phyloP scores from a whole-genome alignment of 2,797 vertebrate species.

The Oceanodroma leucorhoa region DNA sequence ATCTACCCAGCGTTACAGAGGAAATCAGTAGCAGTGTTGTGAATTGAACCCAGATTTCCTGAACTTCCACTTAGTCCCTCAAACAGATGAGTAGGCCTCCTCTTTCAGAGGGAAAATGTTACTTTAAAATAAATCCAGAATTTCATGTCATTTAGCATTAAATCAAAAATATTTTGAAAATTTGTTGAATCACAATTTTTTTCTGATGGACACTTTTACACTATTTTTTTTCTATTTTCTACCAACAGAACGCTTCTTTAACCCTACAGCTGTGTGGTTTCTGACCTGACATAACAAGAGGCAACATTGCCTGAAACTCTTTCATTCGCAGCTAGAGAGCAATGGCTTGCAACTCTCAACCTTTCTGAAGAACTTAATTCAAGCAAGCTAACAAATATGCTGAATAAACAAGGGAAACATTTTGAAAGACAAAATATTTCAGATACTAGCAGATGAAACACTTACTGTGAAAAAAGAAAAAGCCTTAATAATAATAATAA shows the following conservation, averaged over 20 bases:
- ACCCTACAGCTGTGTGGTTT: background rate
- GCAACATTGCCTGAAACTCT: background rate
- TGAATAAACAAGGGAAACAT: constrained; percentile 4
- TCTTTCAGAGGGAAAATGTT: background rate
- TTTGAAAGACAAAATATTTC: constrained; percentile 35
- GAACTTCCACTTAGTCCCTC: background rate
- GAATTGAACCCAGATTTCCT: background rate
- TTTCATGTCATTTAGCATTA: background rate
- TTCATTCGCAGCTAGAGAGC: background rate
- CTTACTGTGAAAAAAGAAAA: background rate
- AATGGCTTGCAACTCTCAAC: background rate
- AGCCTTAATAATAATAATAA: background rate
- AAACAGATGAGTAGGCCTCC: background rate
- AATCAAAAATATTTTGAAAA: background rate
- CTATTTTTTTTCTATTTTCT: background rate
- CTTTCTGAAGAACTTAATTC: background rate
- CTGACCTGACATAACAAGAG: background rate
- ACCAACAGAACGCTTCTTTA: background rate
- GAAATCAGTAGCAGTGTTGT: background rate
- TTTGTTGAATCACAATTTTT: background rate
- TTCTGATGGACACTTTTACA: background rate
- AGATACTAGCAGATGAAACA: constrained; percentile 9
- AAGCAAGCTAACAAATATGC: background rate
- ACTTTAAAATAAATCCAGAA: background rate
- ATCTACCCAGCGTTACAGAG: rapidly evolving